Conservation (phyloP, 2,113 vertebrate genomes). For the Scatophagus argus region DNA sequence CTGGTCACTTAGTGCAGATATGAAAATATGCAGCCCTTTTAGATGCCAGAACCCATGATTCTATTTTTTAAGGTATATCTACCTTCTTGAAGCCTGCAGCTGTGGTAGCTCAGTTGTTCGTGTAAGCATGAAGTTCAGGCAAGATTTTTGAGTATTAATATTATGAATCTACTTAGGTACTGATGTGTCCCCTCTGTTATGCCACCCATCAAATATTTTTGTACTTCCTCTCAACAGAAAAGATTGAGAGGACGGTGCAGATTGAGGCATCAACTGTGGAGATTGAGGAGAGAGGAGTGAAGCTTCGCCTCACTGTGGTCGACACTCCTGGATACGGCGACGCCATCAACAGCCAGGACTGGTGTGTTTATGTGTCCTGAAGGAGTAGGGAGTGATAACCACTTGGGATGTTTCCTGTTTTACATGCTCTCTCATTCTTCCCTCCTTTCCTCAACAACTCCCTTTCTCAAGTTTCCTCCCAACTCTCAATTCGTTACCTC, state of each 20-base stretch:
- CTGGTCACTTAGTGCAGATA: constrained; percentile 21
- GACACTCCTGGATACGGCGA: constrained; percentile 95
- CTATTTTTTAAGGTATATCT: constrained; percentile 6
- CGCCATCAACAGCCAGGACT: constrained; percentile 95
- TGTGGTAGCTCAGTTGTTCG: not conserved
- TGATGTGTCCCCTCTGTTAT: not conserved
- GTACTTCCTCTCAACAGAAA: constrained; percentile 82
- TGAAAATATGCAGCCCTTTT: constrained; percentile 11
- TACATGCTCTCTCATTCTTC: constrained; percentile 31
- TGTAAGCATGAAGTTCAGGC: not conserved
- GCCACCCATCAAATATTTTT: not conserved
- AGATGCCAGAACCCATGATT: constrained; percentile 26
- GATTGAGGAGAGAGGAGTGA: constrained; percentile 94
- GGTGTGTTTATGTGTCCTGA: constrained; percentile 78
- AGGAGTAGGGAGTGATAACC: constrained; percentile 22
- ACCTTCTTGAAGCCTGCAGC: not conserved
- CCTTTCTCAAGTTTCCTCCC: constrained; percentile 33
- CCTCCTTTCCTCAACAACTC: constrained; percentile 22
- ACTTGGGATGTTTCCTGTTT: constrained; percentile 32
- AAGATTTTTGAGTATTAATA: not conserved
- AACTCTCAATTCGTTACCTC: constrained; percentile 38
- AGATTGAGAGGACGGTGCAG: constrained; percentile 94
- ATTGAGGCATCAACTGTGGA: constrained; percentile 95
- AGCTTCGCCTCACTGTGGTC: constrained; percentile 93
- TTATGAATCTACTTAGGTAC: not conserved